These are phyloP conservation scores for Phalanger gymnotis DNA, from an alignment of 2,797 vertebrate species.

Conservation along the genomic window DNA sequence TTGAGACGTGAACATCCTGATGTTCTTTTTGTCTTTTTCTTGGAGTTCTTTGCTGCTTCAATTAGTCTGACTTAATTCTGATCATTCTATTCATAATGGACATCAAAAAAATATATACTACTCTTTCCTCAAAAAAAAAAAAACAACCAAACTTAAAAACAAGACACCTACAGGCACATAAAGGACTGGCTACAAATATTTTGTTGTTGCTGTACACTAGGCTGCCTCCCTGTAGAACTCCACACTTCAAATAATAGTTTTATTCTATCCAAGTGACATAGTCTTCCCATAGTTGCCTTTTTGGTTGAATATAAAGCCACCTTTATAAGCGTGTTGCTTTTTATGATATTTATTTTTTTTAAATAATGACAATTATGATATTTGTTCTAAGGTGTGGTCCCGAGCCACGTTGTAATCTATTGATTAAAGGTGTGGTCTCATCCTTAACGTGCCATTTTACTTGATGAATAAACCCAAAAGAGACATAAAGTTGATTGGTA, in stretches of 20 bases:
- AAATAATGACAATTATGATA: neutral
- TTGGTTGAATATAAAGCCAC: neutral
- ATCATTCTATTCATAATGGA: neutral
- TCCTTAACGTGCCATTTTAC: neutral
- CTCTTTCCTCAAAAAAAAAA: neutral
- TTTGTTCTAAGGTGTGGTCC: neutral
- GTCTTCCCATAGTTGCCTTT: neutral
- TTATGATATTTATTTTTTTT: neutral
- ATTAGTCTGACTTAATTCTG: neutral
- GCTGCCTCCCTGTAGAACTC: neutral
- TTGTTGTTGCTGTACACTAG: neutral
- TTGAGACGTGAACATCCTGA: neutral
- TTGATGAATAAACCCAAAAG: neutral
- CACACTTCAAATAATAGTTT: neutral
- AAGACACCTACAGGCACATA: neutral
- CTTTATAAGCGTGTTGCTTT: neutral
- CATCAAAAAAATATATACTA: neutral
- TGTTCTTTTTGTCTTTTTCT: neutral
- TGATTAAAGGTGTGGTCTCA: neutral
- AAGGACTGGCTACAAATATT: neutral
- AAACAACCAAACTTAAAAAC: neutral
- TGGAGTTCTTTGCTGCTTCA: neutral
- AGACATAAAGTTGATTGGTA: neutral
- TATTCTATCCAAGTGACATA: neutral
- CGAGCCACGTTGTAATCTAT: neutral